These are phyloP conservation scores for Anthophora plumipes DNA, from an alignment of 2,888 invertebrate species.

Conservation along the genomic window DNA sequence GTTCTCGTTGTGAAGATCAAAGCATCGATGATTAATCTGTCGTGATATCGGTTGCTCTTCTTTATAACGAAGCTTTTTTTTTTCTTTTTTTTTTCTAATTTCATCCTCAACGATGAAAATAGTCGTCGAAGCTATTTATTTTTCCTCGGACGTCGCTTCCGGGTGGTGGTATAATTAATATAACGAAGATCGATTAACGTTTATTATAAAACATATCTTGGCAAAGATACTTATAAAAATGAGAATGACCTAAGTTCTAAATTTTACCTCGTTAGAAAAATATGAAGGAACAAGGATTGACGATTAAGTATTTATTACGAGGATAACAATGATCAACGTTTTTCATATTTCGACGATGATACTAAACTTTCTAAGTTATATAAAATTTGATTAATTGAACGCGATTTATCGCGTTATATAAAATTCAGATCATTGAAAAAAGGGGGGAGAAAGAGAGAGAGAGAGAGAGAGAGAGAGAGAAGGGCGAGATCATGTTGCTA, in stretches of 20 bases:
- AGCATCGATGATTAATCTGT: not conserved
- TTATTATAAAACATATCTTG: not conserved
- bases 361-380: not conserved
- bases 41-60: slow-evolving; percentile 3
- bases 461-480: too few species aligned
- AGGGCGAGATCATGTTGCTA: too few species aligned
- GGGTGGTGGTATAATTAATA: slow-evolving; percentile 1
- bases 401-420: not conserved
- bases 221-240: not conserved
- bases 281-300: too few species aligned
- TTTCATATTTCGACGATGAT: too few species aligned
- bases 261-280: not conserved
- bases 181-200: not conserved
- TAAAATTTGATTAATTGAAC: not conserved
- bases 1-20: not conserved
- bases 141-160: slow-evolving; percentile 1
- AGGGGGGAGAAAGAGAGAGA: too few species aligned
- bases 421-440: too few species aligned
- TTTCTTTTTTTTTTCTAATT: slow-evolving; percentile 1
- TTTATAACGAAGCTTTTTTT: not conserved
- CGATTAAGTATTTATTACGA: not conserved
- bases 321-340: not conserved
- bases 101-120: slow-evolving; percentile 21
- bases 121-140: slow-evolving; percentile 21
- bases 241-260: not conserved